Evolutionary conservation across 2,797 vertebrate genomes (phyloP).

Genomic region (Oophaga sylvatica): DNA sequence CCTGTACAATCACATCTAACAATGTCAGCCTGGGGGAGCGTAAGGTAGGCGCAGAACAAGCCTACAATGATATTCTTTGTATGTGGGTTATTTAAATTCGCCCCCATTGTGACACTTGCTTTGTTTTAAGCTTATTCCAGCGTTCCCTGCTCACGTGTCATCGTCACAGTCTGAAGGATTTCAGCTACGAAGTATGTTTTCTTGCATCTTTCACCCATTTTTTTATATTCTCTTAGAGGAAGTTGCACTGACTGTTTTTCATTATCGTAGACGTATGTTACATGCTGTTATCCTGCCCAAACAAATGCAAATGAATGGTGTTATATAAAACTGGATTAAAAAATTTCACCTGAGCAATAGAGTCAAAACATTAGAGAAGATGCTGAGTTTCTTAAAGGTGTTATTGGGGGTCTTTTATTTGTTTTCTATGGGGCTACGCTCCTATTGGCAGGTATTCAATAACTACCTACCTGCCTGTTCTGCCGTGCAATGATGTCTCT

Average conservation of each 20-base stretch:
- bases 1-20: conserved; percentile 4
- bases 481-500: no score
- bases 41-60: conserved; percentile 6
- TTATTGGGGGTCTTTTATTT: no score
- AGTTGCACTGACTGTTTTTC: not conserved
- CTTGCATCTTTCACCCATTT: not conserved
- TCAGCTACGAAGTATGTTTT: not conserved
- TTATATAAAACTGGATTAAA: not conserved
- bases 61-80: not conserved
- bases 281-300: not conserved
- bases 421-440: no score
- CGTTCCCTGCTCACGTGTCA: not conserved
- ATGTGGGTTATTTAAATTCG: conserved; percentile 39
- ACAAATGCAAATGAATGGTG: not conserved
- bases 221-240: not conserved
- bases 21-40: not conserved
- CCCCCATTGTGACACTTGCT: conserved; percentile 6
- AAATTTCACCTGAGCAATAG: not conserved
- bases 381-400: not conserved
- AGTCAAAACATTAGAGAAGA: not conserved
- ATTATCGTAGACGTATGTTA: conserved; percentile 3
- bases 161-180: conserved; percentile 24
- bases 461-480: no score
- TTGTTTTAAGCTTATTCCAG: conserved; percentile 34
- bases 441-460: no score